A percentile compares a stretch with the other conserved stretches of the same genome.
Conservation (phyloP, 2,113 vertebrate genomes). For the Corynorhinus townsendii region DNA sequence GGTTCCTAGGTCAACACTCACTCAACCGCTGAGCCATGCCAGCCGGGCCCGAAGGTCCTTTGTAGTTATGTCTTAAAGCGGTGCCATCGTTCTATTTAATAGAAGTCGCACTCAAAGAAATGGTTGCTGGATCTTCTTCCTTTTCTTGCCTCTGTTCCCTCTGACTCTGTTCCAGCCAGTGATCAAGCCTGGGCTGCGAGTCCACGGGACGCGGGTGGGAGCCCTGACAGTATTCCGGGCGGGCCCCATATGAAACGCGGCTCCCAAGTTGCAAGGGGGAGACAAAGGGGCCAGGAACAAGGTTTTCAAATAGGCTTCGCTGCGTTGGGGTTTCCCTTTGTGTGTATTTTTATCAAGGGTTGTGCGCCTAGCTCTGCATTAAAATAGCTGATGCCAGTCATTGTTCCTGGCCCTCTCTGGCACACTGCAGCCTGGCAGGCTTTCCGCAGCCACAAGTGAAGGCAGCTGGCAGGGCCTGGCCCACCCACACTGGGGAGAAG, state of each 20-base stretch:
- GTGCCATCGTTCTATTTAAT: not conserved
- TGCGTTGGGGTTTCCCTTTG: conserved; percentile 70
- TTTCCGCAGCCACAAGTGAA: conserved; percentile 20
- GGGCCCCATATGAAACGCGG: not conserved
- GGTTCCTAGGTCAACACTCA: no score
- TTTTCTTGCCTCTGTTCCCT: not conserved
- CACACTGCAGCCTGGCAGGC: conserved; percentile 10
- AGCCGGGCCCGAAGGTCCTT: not conserved
- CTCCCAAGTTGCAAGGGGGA: not conserved
- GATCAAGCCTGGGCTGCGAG: not conserved
- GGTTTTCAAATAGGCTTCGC: conserved; percentile 65
- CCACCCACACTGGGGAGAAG: conserved; percentile 35
- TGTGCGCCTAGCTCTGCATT: conserved; percentile 64
- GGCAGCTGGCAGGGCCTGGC: conserved; percentile 44
- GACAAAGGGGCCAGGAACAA: conserved; percentile 54
- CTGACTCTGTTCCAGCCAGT: not conserved
- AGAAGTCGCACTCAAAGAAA: not conserved
- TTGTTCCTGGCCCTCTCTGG: conserved; percentile 42
- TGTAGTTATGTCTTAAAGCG: not conserved
- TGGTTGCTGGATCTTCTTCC: not conserved
- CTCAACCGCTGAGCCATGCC: no score
- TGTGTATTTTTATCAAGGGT: conserved; percentile 74
- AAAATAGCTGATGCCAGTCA: conserved; percentile 66
- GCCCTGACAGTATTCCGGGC: not conserved
- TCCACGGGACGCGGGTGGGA: not conserved